phyloP scores from a whole-genome alignment of 2,113 vertebrate species.

The Lepisosteus osseus region DNA sequence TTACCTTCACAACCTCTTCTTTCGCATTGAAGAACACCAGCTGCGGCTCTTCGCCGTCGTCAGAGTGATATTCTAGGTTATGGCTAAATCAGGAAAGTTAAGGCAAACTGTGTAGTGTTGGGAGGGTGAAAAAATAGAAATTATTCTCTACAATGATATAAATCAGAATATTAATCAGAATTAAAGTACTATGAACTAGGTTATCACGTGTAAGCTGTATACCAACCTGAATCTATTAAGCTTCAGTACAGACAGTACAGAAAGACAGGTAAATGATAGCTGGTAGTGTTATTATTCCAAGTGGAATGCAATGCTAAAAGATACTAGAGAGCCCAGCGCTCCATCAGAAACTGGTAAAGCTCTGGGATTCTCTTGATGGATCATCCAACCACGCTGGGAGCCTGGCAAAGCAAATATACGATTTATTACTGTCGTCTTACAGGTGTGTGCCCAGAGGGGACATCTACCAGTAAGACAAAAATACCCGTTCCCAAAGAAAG shows the following conservation, averaged over 20 bases:
- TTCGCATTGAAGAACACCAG: constrained; percentile 68
- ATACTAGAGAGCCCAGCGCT: constrained; percentile 72
- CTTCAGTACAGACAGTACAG: too few relatives aligned
- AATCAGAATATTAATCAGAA: background rate
- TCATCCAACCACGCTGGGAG: constrained; percentile 76
- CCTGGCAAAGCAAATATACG: constrained; percentile 40
- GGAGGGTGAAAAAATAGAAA: too few relatives aligned
- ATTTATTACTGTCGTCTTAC: background rate
- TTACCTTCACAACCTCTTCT: constrained; percentile 69
- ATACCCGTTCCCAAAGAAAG: background rate
- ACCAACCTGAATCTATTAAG: too few relatives aligned
- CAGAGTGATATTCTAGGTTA: constrained; percentile 70
- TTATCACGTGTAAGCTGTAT: too few relatives aligned
- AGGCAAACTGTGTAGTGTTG: constrained; percentile 36
- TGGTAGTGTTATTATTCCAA: background rate
- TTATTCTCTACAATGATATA: background rate
- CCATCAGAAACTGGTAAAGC: constrained; percentile 68
- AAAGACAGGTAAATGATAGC: background rate
- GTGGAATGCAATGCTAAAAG: constrained; percentile 38
- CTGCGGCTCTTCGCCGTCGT: constrained; percentile 62
- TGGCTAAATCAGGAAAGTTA: constrained; percentile 56
- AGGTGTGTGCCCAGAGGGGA: background rate
- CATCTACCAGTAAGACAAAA: background rate
- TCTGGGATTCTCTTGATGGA: constrained; percentile 72
- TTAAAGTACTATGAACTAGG: background rate